These are phyloP conservation scores for Drymodes brunneopygia DNA, from an alignment of 2,113 vertebrate genomes.

Conservation along the genomic window DNA sequence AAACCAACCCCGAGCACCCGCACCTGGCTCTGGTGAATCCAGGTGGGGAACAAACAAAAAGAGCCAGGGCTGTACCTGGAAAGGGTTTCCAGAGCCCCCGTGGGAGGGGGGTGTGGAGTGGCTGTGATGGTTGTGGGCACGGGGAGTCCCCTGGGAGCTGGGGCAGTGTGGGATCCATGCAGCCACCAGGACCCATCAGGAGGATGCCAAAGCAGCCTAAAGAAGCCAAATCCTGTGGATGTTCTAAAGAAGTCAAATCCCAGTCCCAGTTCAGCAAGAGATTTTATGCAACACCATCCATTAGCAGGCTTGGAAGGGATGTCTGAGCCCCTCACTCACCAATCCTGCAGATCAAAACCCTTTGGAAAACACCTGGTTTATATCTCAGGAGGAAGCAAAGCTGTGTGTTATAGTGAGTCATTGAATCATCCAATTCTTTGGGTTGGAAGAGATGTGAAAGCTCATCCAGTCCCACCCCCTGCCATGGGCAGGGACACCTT, in stretches of 20 bases:
- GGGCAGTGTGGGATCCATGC: neutral
- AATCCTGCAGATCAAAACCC: neutral
- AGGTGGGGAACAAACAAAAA: constrained; percentile 39
- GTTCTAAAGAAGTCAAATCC: neutral
- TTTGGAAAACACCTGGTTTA: neutral
- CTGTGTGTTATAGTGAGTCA: too few species aligned
- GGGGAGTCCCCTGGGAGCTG: neutral
- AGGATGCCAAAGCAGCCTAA: neutral
- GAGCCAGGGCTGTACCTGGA: neutral
- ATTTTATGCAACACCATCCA: neutral
- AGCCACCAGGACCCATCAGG: neutral
- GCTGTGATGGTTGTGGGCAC: fast-evolving
- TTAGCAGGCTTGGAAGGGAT: neutral
- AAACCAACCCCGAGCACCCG: neutral
- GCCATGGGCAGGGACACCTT: neutral
- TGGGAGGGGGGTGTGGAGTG: neutral
- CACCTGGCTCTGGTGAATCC: neutral
- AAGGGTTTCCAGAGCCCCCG: neutral
- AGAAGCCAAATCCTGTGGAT: neutral
- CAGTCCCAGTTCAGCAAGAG: neutral
- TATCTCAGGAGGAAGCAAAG: neutral
- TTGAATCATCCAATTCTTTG: neutral
- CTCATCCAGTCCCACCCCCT: fast-evolving
- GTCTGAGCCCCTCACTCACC: neutral
- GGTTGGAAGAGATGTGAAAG: neutral